Evolutionary conservation across 1,140 invertebrate genomes (phyloP), one percentile per base, ranked within the genome.

Genomic region (Aphelinus certus): DNA sequence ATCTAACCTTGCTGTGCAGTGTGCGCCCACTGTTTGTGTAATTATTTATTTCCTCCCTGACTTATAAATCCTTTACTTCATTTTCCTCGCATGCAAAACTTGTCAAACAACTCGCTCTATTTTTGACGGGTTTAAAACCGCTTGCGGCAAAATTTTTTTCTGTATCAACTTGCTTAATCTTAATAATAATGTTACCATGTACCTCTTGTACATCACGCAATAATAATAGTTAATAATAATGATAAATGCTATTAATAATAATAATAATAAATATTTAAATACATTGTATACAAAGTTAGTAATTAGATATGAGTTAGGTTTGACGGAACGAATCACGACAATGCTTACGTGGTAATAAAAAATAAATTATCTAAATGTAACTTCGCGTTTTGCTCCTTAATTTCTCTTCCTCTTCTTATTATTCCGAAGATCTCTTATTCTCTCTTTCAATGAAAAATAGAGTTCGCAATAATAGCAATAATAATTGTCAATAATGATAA

Each of bases 41-140:
- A 79, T 76, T 78, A n/a, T 10, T 65, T 71, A 10, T 49, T 42
- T 65, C 7, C 53, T 68, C 65, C 73, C 26, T 26, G 26, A 26
- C 76, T 77, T 60, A 2, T 62, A 64, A 56, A 76, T 70, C 75
- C 68, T 51, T 56, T 67, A 65, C 74, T 78, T 75, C 77, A 77
- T 78, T 70, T 81, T 61, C 68, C 80, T 80, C 83, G 80, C 84
- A 84, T 82, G 73, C 83, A 82, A 84, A 86, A 86, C 81, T 83
- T 80, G 78, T 83, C 77, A 79, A 80, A 82, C 77, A 82, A 80
- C 78, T 75, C 75, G 64, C 73, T 60, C 46, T 66, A 58, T 76
- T 73, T 78, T 68, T 71, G 26, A 46, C 65, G 48, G 46, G 48
- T 79, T 72, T 49, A 76, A 70, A 73, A 56, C 61, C 60, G 61